Base-by-base conservation (phyloP, 2,797 vertebrate genomes). In the Neosalanx taihuensis region DNA sequence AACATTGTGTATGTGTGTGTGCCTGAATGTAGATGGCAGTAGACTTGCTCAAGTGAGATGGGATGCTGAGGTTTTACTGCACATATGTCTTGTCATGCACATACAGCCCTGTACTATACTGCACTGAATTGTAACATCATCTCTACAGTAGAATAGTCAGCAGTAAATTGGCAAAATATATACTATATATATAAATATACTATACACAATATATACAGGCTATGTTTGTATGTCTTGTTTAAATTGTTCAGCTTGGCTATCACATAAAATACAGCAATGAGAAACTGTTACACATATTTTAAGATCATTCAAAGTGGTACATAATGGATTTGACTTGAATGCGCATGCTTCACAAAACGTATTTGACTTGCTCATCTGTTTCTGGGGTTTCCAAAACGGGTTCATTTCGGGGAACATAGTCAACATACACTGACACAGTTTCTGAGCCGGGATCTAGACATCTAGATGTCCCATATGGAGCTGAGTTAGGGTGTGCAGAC, bases 401-500 rank as follows among this genome's bases (percentile, higher is more conserved):
- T 56, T 17, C 15, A 20, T 35, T n/a, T 64, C 6, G 30, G n/a
- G 23, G 31, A 18, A 15, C 29, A 31, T 64, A 15, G 17, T 20
- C 12, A 35, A 18, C 13, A 23, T 12, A 6, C 46, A 31, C 46
- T 53, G 41, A 29, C 13, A 26, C 41, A 10, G 10, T 46, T 15
- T 31, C 26, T 17, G 5, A 66, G 5, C 5, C 57, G n/a, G 31
- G 10, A 53, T 31, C 4, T n/a, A 31, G 29, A 58, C 51, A 26
- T 30, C 10, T 17, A 49, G 35, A 68, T 18, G 1, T 37, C 4
- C 57, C 29, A 58, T 6, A 6, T 63, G 31, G 15, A 31, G 29
- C 31, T 63, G 51, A 6, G 76, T 76, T 71, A 57, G 75, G 79
- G 67, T 74, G 63, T 68, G 71, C 76, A 67, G 72, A 85, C 80